These are phyloP conservation scores for Ciconia maguari DNA, from an alignment of 2,113 vertebrate genomes.

Conservation along the genomic window DNA sequence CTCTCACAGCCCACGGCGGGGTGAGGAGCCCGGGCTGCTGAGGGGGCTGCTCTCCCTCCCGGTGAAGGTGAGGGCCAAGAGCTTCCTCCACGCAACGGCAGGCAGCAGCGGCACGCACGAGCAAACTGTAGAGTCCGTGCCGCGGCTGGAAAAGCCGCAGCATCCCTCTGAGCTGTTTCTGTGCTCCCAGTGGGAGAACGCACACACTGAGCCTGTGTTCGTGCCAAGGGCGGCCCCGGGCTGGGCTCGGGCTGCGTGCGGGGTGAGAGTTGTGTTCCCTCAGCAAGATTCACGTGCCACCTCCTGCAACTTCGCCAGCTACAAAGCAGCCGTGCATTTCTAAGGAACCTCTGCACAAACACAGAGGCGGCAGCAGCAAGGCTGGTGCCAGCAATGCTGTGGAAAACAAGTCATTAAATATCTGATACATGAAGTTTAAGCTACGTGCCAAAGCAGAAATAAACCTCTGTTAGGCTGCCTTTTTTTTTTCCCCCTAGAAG, in stretches of 20 bases:
- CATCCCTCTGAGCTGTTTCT: background rate
- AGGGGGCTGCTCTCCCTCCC: too few species aligned
- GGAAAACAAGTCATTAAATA: conserved; percentile 21
- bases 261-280: background rate
- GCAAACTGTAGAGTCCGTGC: fast-evolving
- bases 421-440: background rate
- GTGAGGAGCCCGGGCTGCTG: fast-evolving
- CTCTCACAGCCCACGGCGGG: fast-evolving
- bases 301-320: background rate
- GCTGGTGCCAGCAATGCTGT: background rate
- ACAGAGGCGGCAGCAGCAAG: background rate
- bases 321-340: background rate
- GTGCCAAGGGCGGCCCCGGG: background rate
- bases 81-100: fast-evolving
- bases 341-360: background rate
- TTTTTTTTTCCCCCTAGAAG: background rate
- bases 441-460: background rate
- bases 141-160: background rate
- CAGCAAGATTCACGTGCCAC: fast-evolving
- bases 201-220: background rate
- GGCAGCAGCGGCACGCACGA: fast-evolving
- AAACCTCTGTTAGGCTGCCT: background rate
- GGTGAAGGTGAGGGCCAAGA: fast-evolving
- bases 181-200: background rate
- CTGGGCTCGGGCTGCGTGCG: fast-evolving